Evolutionary conservation across 2,797 vertebrate genomes (phyloP).

Genomic region (Peromyscus melanophrys): DNA sequence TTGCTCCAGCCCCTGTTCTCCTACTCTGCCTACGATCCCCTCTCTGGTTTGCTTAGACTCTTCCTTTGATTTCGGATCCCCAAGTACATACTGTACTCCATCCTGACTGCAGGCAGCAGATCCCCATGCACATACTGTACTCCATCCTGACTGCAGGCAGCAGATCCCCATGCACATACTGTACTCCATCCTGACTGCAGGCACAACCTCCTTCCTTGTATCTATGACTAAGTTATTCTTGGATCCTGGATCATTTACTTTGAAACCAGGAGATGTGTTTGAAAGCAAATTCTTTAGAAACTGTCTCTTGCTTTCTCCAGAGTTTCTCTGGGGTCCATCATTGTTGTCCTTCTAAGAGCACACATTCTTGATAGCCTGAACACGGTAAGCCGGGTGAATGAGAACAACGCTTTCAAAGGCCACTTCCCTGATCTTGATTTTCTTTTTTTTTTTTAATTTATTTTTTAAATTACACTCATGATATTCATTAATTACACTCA

Average conservation of each 20-base stretch:
- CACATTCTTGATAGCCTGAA: neutral
- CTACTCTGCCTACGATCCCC: neutral
- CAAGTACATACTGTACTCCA: neutral
- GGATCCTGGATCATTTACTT: neutral
- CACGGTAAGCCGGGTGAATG: neutral
- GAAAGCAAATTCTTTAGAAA: conserved; percentile 22
- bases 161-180: no score
- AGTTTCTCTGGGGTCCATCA: neutral
- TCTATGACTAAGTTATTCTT: neutral
- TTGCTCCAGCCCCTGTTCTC: neutral
- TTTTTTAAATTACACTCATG: no score
- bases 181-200: neutral
- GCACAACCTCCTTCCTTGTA: neutral
- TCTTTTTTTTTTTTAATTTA: no score
- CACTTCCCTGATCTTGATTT: neutral
- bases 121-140: fast-evolving
- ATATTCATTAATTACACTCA: no score
- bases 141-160: neutral
- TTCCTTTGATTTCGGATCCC: neutral
- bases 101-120: neutral
- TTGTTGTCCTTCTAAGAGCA: neutral
- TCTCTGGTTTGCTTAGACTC: neutral
- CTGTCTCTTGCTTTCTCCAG: neutral
- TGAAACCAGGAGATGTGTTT: neutral
- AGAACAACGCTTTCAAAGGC: neutral